Evolutionary conservation across 2,888 invertebrate species (phyloP), one percentile per base, ranked within the genome.

Genomic region (Eulithis prunata): DNA sequence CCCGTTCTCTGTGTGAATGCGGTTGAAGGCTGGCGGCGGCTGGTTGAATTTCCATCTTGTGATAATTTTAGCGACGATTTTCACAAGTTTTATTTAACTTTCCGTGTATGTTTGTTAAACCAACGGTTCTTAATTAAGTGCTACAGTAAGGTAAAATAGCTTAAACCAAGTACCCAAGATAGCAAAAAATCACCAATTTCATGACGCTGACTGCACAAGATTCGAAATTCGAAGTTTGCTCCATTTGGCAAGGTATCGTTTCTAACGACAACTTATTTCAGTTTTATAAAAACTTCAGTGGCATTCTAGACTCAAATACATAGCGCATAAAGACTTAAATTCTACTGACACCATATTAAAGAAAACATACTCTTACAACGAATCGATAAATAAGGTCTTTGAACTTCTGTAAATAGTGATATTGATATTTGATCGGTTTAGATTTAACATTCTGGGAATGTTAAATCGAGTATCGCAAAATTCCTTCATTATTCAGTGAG

Each of bases 211-310:
- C 47, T 47, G 13, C 14, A 7, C 47, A 5, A 14, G 47, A 57
- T 57, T 57, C 38, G 45, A 32, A 57, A 57, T 57, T 57, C 52
- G 45, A 52, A 36, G 57, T 46, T 62, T 62, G 45, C 51, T 49
- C 57, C 57, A 57, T 62, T 62, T 62, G 57, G 62, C 51, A 46
- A 43, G 52, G 62, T 57, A 46, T 57, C 62, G 14, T 47, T 47
- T 47, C 47, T 47, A 54, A 64, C 54, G 21, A 43, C 62, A 13
- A 64, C 12, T 63, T 62, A 62, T 62, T 57, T 57, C 57, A 52
- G 52, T 62, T 41, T 36, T 52, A 28, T 49, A 13, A 32, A 58
- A 57, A 41, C 51, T 52, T 41, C 28, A 59, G 14, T 41, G 28
- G 41, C 41, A 59, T 52, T 59, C 12, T 43, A 4, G 7, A 47